Percentiles rank a stretch among this genome's conserved stretches.
phyloP scores from a whole-genome alignment of 2,888 invertebrate genomes.

The Drosophila fulvimacula region DNA sequence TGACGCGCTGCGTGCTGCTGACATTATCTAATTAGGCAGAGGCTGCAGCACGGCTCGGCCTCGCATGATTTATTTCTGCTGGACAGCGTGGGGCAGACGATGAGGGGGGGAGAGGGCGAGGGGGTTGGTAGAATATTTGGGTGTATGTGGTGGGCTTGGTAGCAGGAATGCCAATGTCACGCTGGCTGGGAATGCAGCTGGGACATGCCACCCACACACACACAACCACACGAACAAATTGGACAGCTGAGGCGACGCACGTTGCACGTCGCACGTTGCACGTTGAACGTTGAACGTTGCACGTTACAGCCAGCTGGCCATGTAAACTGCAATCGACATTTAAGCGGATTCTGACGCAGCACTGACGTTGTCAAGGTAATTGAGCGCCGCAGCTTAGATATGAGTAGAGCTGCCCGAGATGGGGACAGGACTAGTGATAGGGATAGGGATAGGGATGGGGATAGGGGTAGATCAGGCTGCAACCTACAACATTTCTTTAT shows the following conservation, averaged over 20 bases:
- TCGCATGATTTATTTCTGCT: slow-evolving; percentile 63
- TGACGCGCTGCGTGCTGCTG: slow-evolving; percentile 68
- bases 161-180: slow-evolving; percentile 69
- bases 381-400: slow-evolving; percentile 42
- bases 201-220: slow-evolving; percentile 5
- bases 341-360: slow-evolving; percentile 54
- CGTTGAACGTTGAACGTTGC: background rate
- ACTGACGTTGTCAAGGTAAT: slow-evolving; percentile 48
- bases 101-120: background rate
- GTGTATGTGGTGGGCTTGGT: background rate
- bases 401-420: slow-evolving; percentile 3
- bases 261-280: slow-evolving; percentile 14
- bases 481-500: background rate
- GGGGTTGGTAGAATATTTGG: background rate
- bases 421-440: too few species aligned
- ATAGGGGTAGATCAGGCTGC: too few species aligned
- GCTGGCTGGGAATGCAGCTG: slow-evolving; percentile 37
- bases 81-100: background rate
- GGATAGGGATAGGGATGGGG: too few species aligned
- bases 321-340: slow-evolving; percentile 56
- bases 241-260: slow-evolving; percentile 28
- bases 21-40: slow-evolving; percentile 80
- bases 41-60: slow-evolving; percentile 13
- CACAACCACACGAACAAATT: slow-evolving; percentile 9
- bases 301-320: slow-evolving; percentile 8